phyloP scores from a whole-genome alignment of 2,888 invertebrate species.

The Psococerastis gibbosa region DNA sequence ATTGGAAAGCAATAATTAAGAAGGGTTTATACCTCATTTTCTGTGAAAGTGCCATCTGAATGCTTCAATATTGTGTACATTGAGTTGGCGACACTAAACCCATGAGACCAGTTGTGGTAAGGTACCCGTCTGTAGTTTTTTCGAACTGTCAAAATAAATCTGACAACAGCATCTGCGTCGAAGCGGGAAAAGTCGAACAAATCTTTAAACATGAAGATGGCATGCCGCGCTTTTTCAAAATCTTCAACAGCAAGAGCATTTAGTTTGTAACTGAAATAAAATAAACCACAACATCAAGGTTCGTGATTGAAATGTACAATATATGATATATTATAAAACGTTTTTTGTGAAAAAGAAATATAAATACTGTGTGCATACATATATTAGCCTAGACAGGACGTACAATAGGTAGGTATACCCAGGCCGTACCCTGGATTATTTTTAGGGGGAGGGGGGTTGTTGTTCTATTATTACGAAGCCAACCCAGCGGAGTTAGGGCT shows the following conservation, averaged over 20 bases:
- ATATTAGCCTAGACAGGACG: background rate
- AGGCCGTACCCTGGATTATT: too few species aligned
- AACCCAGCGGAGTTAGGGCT: too few species aligned
- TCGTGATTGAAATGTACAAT: background rate
- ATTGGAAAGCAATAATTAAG: too few species aligned
- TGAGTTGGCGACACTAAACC: constrained; percentile 69
- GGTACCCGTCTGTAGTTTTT: constrained; percentile 71
- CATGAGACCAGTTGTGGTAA: constrained; percentile 79
- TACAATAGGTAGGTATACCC: too few species aligned
- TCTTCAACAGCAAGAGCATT: constrained; percentile 51
- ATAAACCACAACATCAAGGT: constrained; percentile 6
- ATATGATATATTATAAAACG: background rate
- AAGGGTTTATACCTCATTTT: constrained; percentile 46
- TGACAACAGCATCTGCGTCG: constrained; percentile 43
- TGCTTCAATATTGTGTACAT: constrained; percentile 57
- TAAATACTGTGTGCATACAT: too few species aligned
- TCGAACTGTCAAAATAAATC: constrained; percentile 60
- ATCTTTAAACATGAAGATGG: constrained; percentile 56
- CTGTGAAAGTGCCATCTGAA: constrained; percentile 32
- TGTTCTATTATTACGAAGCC: too few species aligned
- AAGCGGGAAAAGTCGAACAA: constrained; percentile 47
- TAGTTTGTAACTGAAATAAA: constrained; percentile 29
- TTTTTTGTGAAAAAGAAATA: background rate
- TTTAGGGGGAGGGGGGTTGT: too few species aligned
- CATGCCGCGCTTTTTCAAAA: constrained; percentile 48